A percentile compares a stretch with the other conserved stretches of the same genome.
Conservation (phyloP, 1,140 invertebrate species). For the Anastrepha ludens region DNA sequence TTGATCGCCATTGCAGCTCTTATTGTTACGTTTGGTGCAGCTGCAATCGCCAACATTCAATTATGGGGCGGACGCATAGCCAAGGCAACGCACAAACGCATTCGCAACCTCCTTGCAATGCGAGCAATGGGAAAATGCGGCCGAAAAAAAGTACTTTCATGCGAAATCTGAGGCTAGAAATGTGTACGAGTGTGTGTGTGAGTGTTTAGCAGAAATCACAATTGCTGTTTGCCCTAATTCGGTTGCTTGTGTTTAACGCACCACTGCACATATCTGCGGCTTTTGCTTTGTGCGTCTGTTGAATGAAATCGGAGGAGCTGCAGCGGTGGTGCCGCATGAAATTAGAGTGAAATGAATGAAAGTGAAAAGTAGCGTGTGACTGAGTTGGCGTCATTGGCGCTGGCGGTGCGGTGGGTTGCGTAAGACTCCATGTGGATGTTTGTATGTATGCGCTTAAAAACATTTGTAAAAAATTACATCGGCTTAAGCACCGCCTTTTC, state of each 20-base stretch:
- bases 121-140: neutral
- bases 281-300: neutral
- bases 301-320: slow-evolving; percentile 2
- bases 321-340: neutral
- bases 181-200: neutral
- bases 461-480: too few relatives aligned
- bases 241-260: neutral
- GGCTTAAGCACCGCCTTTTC: too few relatives aligned
- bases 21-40: neutral
- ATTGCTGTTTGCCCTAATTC: slow-evolving; percentile 34
- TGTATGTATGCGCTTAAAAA: too few relatives aligned
- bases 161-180: neutral
- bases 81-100: neutral
- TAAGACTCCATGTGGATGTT: neutral
- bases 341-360: slow-evolving; percentile 11
- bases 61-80: neutral
- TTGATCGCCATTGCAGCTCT: neutral
- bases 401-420: neutral
- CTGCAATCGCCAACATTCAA: neutral
- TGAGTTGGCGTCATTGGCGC: too few relatives aligned
- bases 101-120: slow-evolving; percentile 12
- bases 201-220: neutral
- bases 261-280: neutral
- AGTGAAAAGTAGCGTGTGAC: slow-evolving; percentile 2
- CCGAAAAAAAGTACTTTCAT: neutral